phyloP scores from a whole-genome alignment of 2,113 vertebrate genomes.

The Crotalus tigris region DNA sequence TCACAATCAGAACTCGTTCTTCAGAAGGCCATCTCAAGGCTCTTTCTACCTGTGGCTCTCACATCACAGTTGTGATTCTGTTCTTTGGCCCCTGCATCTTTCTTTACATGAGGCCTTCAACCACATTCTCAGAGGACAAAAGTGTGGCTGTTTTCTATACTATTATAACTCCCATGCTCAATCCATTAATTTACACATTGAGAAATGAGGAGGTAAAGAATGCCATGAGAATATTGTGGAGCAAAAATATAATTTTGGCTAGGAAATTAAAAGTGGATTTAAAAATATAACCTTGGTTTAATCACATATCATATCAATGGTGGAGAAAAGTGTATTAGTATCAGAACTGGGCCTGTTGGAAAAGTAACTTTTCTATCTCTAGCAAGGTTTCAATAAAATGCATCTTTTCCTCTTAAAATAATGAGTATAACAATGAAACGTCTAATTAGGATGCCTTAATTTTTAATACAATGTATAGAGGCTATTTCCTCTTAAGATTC shows the following conservation, averaged over 20 bases:
- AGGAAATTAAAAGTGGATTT: background rate
- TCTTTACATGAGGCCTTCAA: constrained; percentile 26
- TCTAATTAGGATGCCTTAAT: background rate
- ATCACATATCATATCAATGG: background rate
- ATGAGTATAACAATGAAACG: background rate
- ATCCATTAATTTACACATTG: constrained; percentile 41
- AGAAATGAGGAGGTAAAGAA: constrained; percentile 38
- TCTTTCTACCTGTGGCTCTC: constrained; percentile 47
- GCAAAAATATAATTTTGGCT: background rate
- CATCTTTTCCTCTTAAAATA: background rate
- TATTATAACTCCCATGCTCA: constrained; percentile 28
- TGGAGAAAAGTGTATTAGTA: background rate
- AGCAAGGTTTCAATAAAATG: background rate
- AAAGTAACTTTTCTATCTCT: background rate
- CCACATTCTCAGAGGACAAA: constrained; percentile 45
- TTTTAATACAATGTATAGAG: background rate
- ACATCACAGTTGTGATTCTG: constrained; percentile 25
- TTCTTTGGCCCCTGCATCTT: constrained; percentile 36
- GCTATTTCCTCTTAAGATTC: background rate
- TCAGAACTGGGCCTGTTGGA: background rate
- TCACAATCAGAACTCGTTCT: constrained; percentile 35
- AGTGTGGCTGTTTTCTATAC: constrained; percentile 22
- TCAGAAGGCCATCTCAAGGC: constrained; percentile 10
- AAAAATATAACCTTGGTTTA: background rate
- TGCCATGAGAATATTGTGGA: constrained; percentile 39